Evolutionary conservation across 1,140 invertebrate genomes (phyloP).

Genomic region (Coboldia fuscipes): DNA sequence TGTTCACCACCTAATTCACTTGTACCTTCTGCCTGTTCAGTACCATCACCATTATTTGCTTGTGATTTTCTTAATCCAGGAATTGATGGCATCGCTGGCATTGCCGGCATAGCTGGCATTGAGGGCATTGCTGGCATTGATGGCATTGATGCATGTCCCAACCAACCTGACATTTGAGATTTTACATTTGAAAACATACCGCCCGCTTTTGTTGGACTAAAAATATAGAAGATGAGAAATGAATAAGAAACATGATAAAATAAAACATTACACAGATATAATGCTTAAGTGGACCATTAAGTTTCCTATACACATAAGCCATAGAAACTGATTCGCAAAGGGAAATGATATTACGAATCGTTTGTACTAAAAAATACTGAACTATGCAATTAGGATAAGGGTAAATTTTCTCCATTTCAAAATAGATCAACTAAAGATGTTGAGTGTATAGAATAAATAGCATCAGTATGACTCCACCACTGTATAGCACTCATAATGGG

Average conservation of each 20-base stretch:
- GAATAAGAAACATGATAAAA: neutral
- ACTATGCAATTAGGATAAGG: too few relatives aligned
- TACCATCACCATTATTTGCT: slow-evolving; percentile 17
- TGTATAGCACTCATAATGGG: too few relatives aligned
- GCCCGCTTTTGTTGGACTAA: slow-evolving; percentile 39
- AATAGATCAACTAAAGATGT: too few relatives aligned
- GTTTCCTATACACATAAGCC: too few relatives aligned
- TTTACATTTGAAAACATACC: slow-evolving; percentile 66
- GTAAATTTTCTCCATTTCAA: too few relatives aligned
- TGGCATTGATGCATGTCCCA: slow-evolving; percentile 23
- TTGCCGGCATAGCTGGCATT: slow-evolving; percentile 18
- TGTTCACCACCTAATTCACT: slow-evolving; percentile 24
- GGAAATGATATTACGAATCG: too few relatives aligned
- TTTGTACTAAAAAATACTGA: too few relatives aligned
- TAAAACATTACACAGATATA: too few relatives aligned
- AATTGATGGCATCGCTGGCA: slow-evolving; percentile 26
- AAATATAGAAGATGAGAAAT: slow-evolving; percentile 1
- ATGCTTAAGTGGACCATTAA: too few relatives aligned
- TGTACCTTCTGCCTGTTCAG: slow-evolving; percentile 18
- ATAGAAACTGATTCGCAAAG: too few relatives aligned
- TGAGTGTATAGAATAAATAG: too few relatives aligned
- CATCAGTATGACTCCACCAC: too few relatives aligned
- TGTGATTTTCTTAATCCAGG: slow-evolving; percentile 41
- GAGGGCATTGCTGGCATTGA: slow-evolving; percentile 12
- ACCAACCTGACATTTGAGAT: slow-evolving; percentile 58